Percentiles rank a stretch among this genome's conserved stretches.
phyloP scores from a whole-genome alignment of 2,797 vertebrate genomes.

The Sparidentex hasta region DNA sequence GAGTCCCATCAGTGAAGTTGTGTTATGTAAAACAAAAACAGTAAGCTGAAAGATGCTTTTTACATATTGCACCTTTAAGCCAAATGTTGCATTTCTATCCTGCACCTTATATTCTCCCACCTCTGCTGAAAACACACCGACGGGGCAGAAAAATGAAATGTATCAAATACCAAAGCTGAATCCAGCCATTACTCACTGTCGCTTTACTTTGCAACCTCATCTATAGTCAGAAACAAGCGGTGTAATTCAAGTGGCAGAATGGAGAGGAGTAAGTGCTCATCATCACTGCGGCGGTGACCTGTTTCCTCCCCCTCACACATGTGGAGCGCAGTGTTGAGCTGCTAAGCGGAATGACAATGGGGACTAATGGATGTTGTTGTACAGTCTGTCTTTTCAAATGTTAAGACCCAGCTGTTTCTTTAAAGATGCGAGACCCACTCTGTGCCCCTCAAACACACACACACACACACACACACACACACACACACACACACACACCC shows the following conservation, averaged over 20 bases:
- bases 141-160: background rate
- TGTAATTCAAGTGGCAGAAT: constrained; percentile 38
- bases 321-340: background rate
- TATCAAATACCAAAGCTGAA: constrained; percentile 9
- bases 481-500: background rate
- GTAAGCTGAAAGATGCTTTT: background rate
- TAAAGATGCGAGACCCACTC: constrained; percentile 41
- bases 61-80: background rate
- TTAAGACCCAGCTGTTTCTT: constrained; percentile 59
- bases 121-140: background rate
- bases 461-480: constrained; percentile 57
- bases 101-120: background rate
- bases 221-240: constrained; percentile 11
- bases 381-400: constrained; percentile 60
- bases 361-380: constrained; percentile 22
- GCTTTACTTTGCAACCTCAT: constrained; percentile 18
- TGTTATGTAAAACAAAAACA: background rate
- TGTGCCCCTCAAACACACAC: constrained; percentile 10
- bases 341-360: constrained; percentile 17
- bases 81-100: no score
- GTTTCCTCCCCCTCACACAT: constrained; percentile 42
- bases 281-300: constrained; percentile 14
- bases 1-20: background rate
- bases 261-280: constrained; percentile 37
- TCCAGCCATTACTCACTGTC: constrained; percentile 3